Percentiles rank a stretch among this genome's conserved stretches.
These are phyloP conservation scores for Candidula unifasciata DNA, from an alignment of 2,888 invertebrate genomes.

Conservation along the genomic window DNA sequence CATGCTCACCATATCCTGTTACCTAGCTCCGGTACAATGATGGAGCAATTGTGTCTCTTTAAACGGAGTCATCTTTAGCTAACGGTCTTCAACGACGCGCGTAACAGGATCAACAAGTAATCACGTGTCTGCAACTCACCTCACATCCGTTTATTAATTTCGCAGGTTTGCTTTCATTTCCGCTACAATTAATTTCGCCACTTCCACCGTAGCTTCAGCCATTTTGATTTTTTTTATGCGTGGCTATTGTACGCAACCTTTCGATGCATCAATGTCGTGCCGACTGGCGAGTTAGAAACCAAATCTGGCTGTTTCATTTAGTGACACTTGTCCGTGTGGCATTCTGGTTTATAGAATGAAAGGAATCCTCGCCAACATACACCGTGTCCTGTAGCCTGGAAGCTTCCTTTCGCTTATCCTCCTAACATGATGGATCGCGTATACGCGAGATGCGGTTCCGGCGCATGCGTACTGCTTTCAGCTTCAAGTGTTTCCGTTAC, in stretches of 20 bases:
- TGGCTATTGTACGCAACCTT: constrained; percentile 16
- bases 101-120: constrained; percentile 36
- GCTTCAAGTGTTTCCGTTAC: constrained; percentile 39
- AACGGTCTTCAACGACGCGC: not conserved
- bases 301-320: constrained; percentile 36
- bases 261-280: constrained; percentile 37
- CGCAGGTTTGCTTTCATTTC: constrained; percentile 45
- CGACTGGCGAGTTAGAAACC: constrained; percentile 26
- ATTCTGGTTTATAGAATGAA: constrained; percentile 36
- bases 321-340: constrained; percentile 18
- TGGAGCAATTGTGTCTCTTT: not conserved
- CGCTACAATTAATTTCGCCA: constrained; percentile 34
- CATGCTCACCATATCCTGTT: not conserved
- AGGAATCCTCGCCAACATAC: constrained; percentile 2
- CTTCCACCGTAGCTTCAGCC: constrained; percentile 1
- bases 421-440: constrained; percentile 31
- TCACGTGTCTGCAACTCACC: not conserved
- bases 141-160: constrained; percentile 41
- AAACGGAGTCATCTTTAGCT: not conserved
- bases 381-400: not conserved
- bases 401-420: constrained; percentile 15
- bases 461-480: constrained; percentile 27
- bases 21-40: not conserved
- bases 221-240: constrained; percentile 1
- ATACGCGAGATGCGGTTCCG: constrained; percentile 22